phyloP scores from a whole-genome alignment of 2,113 vertebrate genomes.

The Nasalis larvatus region DNA sequence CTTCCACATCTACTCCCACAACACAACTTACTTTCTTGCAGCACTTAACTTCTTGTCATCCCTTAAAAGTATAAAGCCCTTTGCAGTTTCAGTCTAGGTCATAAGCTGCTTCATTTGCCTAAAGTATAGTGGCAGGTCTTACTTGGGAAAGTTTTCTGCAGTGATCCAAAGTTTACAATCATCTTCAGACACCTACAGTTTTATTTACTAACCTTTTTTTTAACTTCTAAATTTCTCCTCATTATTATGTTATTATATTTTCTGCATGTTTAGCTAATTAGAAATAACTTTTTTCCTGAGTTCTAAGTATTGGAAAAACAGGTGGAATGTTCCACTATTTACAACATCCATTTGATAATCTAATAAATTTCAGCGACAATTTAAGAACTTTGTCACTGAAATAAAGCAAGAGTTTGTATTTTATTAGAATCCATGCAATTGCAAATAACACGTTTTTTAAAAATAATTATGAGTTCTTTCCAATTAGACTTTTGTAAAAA shows the following conservation, averaged over 20 bases:
- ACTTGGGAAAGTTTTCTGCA: background rate
- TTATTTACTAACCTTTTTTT: background rate
- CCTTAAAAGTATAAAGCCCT: background rate
- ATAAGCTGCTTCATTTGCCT: background rate
- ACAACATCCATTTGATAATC: background rate
- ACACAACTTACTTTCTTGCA: background rate
- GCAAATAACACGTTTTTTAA: background rate
- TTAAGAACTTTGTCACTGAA: slow-evolving; percentile 6
- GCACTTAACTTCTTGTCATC: background rate
- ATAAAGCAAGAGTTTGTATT: background rate
- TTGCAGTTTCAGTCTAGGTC: background rate
- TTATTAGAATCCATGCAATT: background rate
- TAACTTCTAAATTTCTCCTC: background rate
- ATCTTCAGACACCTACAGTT: background rate
- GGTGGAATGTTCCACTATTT: background rate
- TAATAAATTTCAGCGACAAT: background rate
- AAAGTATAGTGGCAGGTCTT: background rate
- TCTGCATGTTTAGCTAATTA: background rate
- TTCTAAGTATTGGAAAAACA: background rate
- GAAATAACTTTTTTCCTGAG: slow-evolving; percentile 11
- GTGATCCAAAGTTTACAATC: background rate
- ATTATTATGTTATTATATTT: background rate
- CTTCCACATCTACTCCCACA: background rate
- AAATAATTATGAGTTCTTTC: slow-evolving; percentile 16
- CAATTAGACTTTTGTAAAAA: background rate